These are phyloP conservation scores for Xestia xanthographa DNA, from an alignment of 2,888 invertebrate species.

Conservation along the genomic window DNA sequence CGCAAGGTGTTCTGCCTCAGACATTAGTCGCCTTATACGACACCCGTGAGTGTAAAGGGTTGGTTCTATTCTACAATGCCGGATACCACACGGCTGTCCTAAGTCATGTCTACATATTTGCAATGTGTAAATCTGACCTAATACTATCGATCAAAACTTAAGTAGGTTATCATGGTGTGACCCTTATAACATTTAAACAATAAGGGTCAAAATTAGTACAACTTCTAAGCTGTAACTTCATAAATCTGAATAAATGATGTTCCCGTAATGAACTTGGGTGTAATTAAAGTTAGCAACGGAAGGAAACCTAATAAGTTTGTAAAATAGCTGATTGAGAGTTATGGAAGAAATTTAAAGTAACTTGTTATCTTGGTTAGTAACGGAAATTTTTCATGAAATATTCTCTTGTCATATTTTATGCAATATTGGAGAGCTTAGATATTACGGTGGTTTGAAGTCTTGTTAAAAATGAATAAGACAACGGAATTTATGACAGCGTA, in stretches of 20 bases:
- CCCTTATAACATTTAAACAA: not conserved
- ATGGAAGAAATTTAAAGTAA: constrained; percentile 3
- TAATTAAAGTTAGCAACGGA: constrained; percentile 7
- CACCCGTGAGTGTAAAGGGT: too few relatives aligned
- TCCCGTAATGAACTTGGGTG: constrained; percentile 1
- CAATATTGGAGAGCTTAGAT: constrained; percentile 10
- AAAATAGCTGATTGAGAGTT: constrained; percentile 13
- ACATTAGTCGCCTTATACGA: too few relatives aligned
- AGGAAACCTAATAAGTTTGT: not conserved
- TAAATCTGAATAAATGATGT: constrained; percentile 18
- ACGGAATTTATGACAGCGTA: not conserved
- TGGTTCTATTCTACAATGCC: too few relatives aligned
- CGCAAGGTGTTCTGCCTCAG: too few relatives aligned
- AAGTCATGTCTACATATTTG: not conserved
- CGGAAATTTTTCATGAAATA: constrained; percentile 19
- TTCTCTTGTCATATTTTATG: not conserved
- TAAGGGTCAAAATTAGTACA: not conserved
- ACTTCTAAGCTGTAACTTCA: not conserved
- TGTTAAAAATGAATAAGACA: not conserved
- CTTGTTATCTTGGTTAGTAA: constrained; percentile 9
- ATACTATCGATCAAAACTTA: not conserved
- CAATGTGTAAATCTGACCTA: too few relatives aligned
- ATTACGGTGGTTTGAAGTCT: not conserved
- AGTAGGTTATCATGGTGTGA: not conserved
- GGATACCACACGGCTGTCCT: too few relatives aligned